Conservation (phyloP, 2,797 vertebrate species). For the Dromococcyx pavoninus region DNA sequence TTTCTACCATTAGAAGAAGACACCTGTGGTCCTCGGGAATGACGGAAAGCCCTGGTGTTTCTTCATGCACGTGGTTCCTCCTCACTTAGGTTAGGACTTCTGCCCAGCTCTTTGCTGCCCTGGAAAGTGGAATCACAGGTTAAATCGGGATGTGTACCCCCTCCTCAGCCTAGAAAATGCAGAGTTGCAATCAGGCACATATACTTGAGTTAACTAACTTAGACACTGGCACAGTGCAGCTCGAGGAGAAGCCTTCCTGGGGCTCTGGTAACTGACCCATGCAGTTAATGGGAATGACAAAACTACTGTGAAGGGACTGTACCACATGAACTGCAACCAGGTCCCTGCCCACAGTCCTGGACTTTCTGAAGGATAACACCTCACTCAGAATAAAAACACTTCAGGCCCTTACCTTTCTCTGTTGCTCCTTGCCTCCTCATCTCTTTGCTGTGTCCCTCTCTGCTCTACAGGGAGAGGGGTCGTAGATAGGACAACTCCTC, state of each 20-base stretch:
- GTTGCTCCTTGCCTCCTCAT: background rate
- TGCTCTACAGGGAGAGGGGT: background rate
- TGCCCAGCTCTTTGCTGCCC: background rate
- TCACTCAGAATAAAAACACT: background rate
- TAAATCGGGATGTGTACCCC: fast-evolving
- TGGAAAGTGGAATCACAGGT: background rate
- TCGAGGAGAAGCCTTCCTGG: background rate
- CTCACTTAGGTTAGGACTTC: background rate
- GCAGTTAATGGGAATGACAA: background rate
- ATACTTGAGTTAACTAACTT: too few relatives aligned
- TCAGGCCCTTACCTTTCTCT: background rate
- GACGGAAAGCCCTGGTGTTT: background rate
- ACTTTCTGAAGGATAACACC: background rate
- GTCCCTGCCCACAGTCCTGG: background rate
- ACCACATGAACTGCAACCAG: background rate
- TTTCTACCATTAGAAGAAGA: background rate
- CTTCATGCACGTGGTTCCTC: background rate
- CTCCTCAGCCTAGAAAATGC: background rate
- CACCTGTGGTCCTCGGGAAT: background rate
- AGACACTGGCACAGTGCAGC: background rate
- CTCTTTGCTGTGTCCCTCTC: background rate
- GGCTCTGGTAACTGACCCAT: background rate
- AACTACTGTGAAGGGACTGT: background rate
- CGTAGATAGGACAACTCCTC: background rate
- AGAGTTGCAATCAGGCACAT: background rate